A percentile compares a stretch with the other conserved stretches of the same genome.
Evolutionary conservation across 2,113 vertebrate species (phyloP).

Genomic region (Crocuta crocuta): DNA sequence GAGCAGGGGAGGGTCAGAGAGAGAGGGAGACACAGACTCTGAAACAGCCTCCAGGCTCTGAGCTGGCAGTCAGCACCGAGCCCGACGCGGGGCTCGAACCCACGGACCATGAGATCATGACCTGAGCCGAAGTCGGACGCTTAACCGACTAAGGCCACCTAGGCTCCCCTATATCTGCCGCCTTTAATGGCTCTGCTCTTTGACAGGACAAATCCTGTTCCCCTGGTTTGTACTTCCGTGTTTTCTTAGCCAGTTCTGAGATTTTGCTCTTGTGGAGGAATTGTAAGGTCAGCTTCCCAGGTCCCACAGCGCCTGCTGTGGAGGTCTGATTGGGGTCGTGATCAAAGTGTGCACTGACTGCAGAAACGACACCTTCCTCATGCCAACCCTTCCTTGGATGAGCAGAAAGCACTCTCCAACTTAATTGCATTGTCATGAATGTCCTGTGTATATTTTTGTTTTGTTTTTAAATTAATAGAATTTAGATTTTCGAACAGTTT

Average conservation of each 20-base stretch:
- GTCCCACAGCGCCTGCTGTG: accelerated
- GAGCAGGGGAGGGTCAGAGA: too few species aligned
- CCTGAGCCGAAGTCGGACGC: too few species aligned
- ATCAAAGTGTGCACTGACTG: accelerated
- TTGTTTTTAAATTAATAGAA: not conserved
- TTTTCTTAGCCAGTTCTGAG: not conserved
- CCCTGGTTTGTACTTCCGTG: not conserved
- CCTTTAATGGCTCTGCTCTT: not conserved
- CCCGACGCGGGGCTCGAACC: too few species aligned
- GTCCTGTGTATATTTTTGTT: not conserved
- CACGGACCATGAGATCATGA: too few species aligned
- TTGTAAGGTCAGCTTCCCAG: not conserved
- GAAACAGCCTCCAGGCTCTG: too few species aligned
- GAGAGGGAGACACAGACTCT: too few species aligned
- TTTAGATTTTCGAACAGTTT: not conserved
- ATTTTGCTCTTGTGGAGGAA: not conserved
- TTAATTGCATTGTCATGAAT: accelerated
- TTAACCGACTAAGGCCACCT: too few species aligned
- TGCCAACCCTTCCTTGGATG: accelerated
- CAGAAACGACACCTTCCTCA: not conserved
- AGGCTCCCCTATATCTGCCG: not conserved
- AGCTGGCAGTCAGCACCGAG: too few species aligned
- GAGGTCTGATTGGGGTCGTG: not conserved
- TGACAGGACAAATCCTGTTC: not conserved
- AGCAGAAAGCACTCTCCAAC: accelerated